These are phyloP conservation scores for Typhlichthys subterraneus DNA, from an alignment of 2,797 vertebrate genomes.

Conservation along the genomic window DNA sequence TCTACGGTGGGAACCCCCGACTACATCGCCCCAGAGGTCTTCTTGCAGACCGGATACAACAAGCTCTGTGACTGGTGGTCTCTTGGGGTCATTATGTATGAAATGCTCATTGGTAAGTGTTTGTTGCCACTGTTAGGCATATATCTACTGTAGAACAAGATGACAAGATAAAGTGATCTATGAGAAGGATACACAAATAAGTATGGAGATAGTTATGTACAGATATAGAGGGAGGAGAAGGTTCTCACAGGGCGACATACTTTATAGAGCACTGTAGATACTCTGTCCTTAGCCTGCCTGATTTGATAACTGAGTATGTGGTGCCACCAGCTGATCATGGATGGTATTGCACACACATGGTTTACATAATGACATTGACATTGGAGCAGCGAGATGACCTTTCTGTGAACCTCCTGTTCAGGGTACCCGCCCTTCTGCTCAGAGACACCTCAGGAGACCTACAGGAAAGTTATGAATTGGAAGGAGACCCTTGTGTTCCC, in stretches of 20 bases:
- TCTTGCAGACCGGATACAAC: constrained; percentile 97
- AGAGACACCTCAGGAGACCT: constrained; percentile 97
- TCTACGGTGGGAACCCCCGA: constrained; percentile 96
- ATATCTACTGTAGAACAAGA: background rate
- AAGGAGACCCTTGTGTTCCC: constrained; percentile 96
- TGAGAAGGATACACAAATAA: too few species aligned
- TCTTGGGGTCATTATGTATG: constrained; percentile 97
- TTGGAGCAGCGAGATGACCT: background rate
- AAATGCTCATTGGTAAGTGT: constrained; percentile 93
- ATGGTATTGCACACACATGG: too few species aligned
- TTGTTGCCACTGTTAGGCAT: constrained; percentile 7
- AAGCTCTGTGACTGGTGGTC: constrained; percentile 99
- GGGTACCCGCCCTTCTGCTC: constrained; percentile 99
- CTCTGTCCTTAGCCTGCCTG: too few species aligned
- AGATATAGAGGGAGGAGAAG: too few species aligned
- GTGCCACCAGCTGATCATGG: too few species aligned
- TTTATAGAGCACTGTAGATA: too few species aligned
- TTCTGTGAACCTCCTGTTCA: constrained; percentile 51
- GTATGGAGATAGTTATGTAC: too few species aligned
- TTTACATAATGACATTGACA: too few species aligned
- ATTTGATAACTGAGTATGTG: too few species aligned
- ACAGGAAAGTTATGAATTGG: constrained; percentile 99
- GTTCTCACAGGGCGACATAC: too few species aligned
- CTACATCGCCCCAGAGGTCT: constrained; percentile 96
- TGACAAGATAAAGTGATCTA: background rate